Evolutionary conservation across 2,797 vertebrate genomes (phyloP), one percentile per base, ranked within the genome.

Genomic region (Sphenopsis melanotis): DNA sequence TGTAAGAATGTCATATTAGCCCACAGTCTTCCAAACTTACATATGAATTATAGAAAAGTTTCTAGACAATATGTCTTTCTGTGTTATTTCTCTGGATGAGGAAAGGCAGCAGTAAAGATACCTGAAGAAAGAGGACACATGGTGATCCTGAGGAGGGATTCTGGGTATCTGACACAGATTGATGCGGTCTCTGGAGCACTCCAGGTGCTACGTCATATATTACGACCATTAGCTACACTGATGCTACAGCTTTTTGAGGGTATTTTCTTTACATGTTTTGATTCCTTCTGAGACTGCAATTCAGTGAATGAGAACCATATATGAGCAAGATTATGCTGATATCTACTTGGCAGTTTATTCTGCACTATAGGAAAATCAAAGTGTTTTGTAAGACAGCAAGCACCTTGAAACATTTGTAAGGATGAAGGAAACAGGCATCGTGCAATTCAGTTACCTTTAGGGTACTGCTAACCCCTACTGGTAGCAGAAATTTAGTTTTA

Each of bases 101-200:
- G 42, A 84, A 78, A 61, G 10, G 10, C 39, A 84, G 11, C 52
- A 60, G 32, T 53, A 44, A 83, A 41, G 26, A 41, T 6, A 44
- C 8, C 5, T 65, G 52, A 42, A 77, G 24, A 63, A 81, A 50
- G 5, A 4, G 9, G 9, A 47, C 4, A 13, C 4, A 4, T 2
- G 1, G 19, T 64, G 32, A 49, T 87, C 7, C 6, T 0, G 0
- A 63, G 22, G 9, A 65, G 8, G 8, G 10, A 34, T 53, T 50
- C 17, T 55, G 60, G 7, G 24, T 59, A 61, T 75, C 27, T 42
- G 42, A 46, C 13, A 61, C 1, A 4, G 9, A 8, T 22, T 64
- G 4, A 2, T 56, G 21, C 32, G 60, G 3, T 34, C 14, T 57
- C 30, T 81, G 63, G 24, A 24, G 12, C 24, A 27, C 27, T 64